These are phyloP conservation scores for Ostrea denselamellosa DNA, from an alignment of 1,140 invertebrate genomes.

Conservation along the genomic window DNA sequence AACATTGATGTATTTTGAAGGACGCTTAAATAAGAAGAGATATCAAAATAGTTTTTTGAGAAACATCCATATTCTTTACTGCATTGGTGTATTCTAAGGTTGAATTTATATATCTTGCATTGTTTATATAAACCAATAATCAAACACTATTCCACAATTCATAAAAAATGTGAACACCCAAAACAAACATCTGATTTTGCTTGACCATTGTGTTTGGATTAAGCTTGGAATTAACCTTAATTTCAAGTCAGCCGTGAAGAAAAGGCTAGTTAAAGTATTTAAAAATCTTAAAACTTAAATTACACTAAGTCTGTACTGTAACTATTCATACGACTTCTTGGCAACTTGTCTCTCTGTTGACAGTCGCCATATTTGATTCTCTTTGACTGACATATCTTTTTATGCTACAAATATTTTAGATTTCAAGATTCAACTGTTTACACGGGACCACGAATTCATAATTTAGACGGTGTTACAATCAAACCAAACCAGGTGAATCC, in stretches of 20 bases:
- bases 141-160: neutral
- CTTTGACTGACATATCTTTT: neutral
- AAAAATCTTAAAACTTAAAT: conserved; percentile 31
- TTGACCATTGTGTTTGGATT: neutral
- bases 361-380: conserved; percentile 33
- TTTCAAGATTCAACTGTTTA: neutral
- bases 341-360: conserved; percentile 16
- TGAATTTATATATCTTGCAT: neutral
- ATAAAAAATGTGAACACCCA: neutral
- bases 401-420: neutral
- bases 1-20: too few species aligned
- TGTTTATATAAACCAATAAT: neutral
- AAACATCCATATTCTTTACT: neutral
- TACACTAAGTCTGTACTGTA: neutral
- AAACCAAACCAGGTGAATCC: conserved; percentile 54
- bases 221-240: neutral
- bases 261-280: neutral
- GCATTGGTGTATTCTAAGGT: neutral
- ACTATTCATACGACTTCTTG: conserved; percentile 23
- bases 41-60: too few species aligned
- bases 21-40: too few species aligned
- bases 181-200: neutral
- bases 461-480: conserved; percentile 49
- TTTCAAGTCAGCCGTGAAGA: neutral
- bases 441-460: conserved; percentile 47